Base-by-base conservation (phyloP, 1,140 invertebrate genomes). In the Phthorimaea operculella region DNA sequence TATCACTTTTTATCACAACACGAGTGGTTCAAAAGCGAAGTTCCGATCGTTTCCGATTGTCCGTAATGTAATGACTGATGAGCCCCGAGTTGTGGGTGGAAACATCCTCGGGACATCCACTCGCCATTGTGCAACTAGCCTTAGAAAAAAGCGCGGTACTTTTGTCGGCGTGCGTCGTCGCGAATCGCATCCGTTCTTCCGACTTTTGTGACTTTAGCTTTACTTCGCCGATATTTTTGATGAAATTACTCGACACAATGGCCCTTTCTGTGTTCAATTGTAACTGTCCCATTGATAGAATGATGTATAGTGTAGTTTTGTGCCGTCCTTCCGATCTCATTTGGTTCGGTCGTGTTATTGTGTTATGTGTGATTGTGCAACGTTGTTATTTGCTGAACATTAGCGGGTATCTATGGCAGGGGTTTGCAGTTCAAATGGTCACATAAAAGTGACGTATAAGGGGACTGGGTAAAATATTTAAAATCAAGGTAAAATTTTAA, bases 41-140 rank as follows among this genome's bases (percentile, higher is more conserved):
- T 83, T 79, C 78, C 76, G 81, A 80, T 81, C 74, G 72, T 80
- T 76, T 84, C 81, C 81, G 79, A 82, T 77, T 79, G 79, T 76
- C 64, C 61, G 64, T 76, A 74, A 79, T 28, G 21, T 28, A 28
- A 28, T 28, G 21, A 28, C 21, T 28, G 21, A 28, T 84, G 76
- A 83, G 58, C 73, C 75, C 82, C 80, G 77, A 79, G 68, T 74
- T 81, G 79, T 83, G 82, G 79, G 82, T 85, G 79, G 77, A 82
- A 81, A 83, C 82, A 83, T 85, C 81, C 80, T 72, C 62, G 72
- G 17, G 48, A 21, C 48, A 50, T 50, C 21, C 48, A 28, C 45
- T 10, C 21, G 51, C 62, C 71, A 64, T 66, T 54, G 52, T 54
- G 64, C 34, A 53, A 33, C 63, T 80, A 79, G 76, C 76, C 72